phyloP scores from a whole-genome alignment of 2,888 invertebrate species.

The Bhutanitis thaidina region DNA sequence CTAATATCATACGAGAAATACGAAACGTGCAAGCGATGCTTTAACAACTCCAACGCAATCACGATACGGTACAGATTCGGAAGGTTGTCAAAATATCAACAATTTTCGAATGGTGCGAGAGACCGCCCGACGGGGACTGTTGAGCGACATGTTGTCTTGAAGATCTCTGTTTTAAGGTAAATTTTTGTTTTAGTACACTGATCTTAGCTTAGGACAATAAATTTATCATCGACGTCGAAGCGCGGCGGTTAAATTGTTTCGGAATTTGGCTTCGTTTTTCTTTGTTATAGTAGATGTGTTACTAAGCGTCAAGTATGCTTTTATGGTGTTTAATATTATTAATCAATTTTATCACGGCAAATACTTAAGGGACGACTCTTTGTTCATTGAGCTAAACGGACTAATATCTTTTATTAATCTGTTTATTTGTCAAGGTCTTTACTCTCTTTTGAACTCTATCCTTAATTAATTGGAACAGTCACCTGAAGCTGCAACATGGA shows the following conservation, averaged over 20 bases:
- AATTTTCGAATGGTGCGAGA: slow-evolving; percentile 57
- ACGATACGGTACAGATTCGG: slow-evolving; percentile 65
- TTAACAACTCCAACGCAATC: slow-evolving; percentile 59
- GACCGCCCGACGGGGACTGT: slow-evolving; percentile 31
- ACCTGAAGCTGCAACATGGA: slow-evolving; percentile 52
- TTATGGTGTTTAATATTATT: slow-evolving; percentile 12
- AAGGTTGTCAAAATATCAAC: slow-evolving; percentile 60
- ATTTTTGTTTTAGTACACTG: slow-evolving; percentile 44
- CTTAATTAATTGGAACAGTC: too few relatives aligned
- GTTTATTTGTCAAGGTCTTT: too few relatives aligned
- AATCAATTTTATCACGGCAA: not conserved
- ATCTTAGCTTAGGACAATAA: slow-evolving; percentile 59
- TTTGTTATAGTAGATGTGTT: slow-evolving; percentile 39
- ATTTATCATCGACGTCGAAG: slow-evolving; percentile 65
- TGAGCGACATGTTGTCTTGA: slow-evolving; percentile 53
- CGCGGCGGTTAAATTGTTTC: slow-evolving; percentile 57
- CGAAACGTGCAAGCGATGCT: slow-evolving; percentile 55
- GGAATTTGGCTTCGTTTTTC: slow-evolving; percentile 66
- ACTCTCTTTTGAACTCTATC: too few relatives aligned
- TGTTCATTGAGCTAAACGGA: too few relatives aligned
- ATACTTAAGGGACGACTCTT: not conserved
- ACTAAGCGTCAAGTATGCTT: slow-evolving; percentile 34
- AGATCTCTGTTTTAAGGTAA: slow-evolving; percentile 48
- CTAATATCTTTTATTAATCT: too few relatives aligned
- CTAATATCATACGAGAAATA: slow-evolving; percentile 42